Conservation (phyloP, 2,888 invertebrate genomes). For the Microplitis manilae region DNA sequence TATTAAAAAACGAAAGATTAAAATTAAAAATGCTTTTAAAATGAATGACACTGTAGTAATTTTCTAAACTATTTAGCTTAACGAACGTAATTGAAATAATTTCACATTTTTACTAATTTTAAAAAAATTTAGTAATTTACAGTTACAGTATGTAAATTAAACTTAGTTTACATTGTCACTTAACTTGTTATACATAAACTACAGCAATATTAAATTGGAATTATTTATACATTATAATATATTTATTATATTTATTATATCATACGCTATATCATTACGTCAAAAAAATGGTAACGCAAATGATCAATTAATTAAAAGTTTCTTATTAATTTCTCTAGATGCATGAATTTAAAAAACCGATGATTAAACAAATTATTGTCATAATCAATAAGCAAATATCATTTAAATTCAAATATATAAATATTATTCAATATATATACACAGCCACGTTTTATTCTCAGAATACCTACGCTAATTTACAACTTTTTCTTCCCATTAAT, state of each 20-base stretch:
- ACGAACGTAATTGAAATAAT: no score
- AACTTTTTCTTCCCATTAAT: slow-evolving; percentile 8
- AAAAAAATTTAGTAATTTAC: no score
- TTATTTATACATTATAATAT: background rate
- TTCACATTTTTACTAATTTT: no score
- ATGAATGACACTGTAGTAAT: no score
- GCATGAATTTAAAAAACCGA: background rate
- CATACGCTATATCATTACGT: background rate
- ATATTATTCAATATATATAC: slow-evolving; percentile 45
- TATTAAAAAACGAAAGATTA: no score
- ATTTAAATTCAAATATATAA: slow-evolving; percentile 36
- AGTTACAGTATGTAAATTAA: background rate
- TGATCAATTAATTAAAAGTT: slow-evolving; percentile 8
- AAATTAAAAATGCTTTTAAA: no score
- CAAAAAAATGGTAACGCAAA: background rate
- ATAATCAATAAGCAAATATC: background rate
- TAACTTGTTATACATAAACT: background rate
- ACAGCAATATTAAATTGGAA: background rate
- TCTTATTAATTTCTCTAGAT: background rate
- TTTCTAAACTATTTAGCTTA: no score
- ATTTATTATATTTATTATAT: background rate
- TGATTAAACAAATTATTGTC: slow-evolving; percentile 6
- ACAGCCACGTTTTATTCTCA: slow-evolving; percentile 47
- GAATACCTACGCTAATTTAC: slow-evolving; percentile 27
- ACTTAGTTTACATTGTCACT: background rate